phyloP scores from a whole-genome alignment of 2,888 invertebrate genomes.

The Thymelicus acteon region DNA sequence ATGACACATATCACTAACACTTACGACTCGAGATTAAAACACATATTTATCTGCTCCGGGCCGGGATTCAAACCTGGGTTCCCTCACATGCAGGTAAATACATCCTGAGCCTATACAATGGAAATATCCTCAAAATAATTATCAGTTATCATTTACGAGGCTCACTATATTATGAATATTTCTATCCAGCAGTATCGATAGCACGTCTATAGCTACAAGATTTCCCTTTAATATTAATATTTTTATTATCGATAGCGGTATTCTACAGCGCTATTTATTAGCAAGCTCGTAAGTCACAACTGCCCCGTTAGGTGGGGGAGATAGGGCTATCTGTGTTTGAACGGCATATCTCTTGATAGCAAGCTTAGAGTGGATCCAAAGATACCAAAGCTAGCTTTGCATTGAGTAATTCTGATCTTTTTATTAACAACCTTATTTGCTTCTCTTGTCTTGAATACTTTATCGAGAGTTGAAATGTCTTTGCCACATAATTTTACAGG shows the following conservation, averaged over 20 bases:
- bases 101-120: too few relatives aligned
- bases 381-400: slow-evolving; percentile 4
- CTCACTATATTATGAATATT: background rate
- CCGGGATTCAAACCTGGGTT: too few relatives aligned
- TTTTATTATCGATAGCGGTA: background rate
- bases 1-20: too few relatives aligned
- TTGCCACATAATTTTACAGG: too few relatives aligned
- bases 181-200: background rate
- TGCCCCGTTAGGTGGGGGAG: slow-evolving; percentile 49
- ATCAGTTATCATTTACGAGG: too few relatives aligned
- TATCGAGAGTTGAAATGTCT: background rate
- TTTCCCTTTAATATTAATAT: too few relatives aligned
- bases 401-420: slow-evolving; percentile 9
- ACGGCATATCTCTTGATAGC: slow-evolving; percentile 44
- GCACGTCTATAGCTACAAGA: background rate
- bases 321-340: slow-evolving; percentile 65
- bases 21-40: too few relatives aligned
- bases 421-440: slow-evolving; percentile 6
- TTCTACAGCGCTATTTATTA: background rate
- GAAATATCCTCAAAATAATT: too few relatives aligned
- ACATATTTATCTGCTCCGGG: too few relatives aligned
- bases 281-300: background rate
- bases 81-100: too few relatives aligned
- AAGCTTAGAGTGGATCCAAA: slow-evolving; percentile 1
- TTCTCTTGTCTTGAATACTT: background rate